Percentiles rank a stretch among this genome's conserved stretches.
Evolutionary conservation across 2,797 vertebrate species (phyloP).

Genomic region (Esox masquinongy): DNA sequence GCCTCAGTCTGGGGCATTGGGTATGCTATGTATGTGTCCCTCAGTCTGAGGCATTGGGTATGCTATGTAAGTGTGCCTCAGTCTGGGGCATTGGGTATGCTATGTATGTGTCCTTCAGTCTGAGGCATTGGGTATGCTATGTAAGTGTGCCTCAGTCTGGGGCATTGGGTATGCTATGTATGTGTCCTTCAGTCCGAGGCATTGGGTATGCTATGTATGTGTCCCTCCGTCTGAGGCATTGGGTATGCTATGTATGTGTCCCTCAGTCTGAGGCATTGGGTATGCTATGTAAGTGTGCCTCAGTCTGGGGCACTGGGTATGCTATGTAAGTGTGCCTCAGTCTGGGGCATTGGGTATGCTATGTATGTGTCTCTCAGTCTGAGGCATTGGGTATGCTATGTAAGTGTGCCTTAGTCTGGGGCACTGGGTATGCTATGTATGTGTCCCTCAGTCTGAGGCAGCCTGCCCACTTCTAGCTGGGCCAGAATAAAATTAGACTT

Average conservation of each 20-base stretch:
- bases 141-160: too few relatives aligned
- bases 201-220: slow-evolving; percentile 28
- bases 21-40: slow-evolving; percentile 20
- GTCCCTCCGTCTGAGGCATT: background rate
- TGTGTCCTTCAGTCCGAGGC: slow-evolving; percentile 6
- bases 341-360: too few relatives aligned
- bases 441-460: background rate
- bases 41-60: background rate
- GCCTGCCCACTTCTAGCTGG: slow-evolving; percentile 16
- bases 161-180: slow-evolving; percentile 35
- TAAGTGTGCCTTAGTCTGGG: background rate
- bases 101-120: too few relatives aligned
- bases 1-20: slow-evolving; percentile 17
- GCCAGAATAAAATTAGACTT: slow-evolving; percentile 25
- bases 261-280: background rate
- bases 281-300: too few relatives aligned
- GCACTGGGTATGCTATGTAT: slow-evolving; percentile 33
- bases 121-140: too few relatives aligned
- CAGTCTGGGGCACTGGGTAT: too few relatives aligned
- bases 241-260: slow-evolving; percentile 29
- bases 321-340: too few relatives aligned
- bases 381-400: too few relatives aligned
- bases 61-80: too few relatives aligned
- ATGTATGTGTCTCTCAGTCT: too few relatives aligned
- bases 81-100: too few relatives aligned